Percentiles rank a stretch among this genome's conserved stretches.
These are phyloP conservation scores for Helostoma temminkii DNA, from an alignment of 2,797 vertebrate species.

Conservation along the genomic window DNA sequence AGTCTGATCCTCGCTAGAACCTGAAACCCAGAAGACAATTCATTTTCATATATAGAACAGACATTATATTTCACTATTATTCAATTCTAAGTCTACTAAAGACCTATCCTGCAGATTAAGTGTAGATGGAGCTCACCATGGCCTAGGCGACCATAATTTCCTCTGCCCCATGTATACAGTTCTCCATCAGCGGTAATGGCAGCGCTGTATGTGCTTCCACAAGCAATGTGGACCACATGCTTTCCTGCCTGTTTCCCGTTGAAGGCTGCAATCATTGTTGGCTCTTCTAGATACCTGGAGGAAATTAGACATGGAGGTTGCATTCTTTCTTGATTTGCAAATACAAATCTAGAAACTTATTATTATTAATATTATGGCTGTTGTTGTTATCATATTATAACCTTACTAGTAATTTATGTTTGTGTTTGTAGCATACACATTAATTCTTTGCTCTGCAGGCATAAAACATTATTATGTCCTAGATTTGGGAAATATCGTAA, in stretches of 20 bases:
- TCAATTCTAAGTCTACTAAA: not conserved
- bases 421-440: no score
- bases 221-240: constrained; percentile 93
- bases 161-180: constrained; percentile 96
- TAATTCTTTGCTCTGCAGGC: not conserved
- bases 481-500: not conserved
- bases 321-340: no score
- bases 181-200: constrained; percentile 96
- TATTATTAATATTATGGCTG: no score
- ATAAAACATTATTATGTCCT: constrained; percentile 21
- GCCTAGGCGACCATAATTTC: constrained; percentile 97
- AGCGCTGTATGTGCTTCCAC: constrained; percentile 97
- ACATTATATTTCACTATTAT: no score
- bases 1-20: constrained; percentile 97
- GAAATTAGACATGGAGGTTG: not conserved
- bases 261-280: constrained; percentile 90
- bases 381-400: no score
- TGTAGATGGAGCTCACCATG: constrained; percentile 85
- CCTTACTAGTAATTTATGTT: no score
- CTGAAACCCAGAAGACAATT: constrained; percentile 70
- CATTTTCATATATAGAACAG: not conserved
- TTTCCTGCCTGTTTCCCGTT: constrained; percentile 95
- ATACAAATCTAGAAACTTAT: no score
- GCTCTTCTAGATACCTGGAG: constrained; percentile 94
- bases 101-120: not conserved